A percentile compares a stretch with the other conserved stretches of the same genome.
Evolutionary conservation across 2,797 vertebrate species (phyloP).

Genomic region (Takifugu ocellatus): DNA sequence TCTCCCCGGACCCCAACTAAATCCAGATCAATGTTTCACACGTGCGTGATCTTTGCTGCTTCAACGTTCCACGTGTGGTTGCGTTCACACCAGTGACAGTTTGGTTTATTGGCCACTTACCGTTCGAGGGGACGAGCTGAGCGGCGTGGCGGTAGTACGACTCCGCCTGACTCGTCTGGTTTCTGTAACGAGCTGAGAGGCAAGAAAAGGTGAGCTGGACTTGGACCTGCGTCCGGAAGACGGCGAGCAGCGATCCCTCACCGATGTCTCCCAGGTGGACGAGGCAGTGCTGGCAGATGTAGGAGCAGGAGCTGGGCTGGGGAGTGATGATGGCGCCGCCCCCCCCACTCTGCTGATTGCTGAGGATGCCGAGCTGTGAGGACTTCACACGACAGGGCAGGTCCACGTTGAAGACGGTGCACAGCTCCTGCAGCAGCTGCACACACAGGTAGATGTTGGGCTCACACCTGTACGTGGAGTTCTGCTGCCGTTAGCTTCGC

Average conservation of each 20-base stretch:
- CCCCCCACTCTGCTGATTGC: constrained; percentile 89
- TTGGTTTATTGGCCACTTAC: constrained; percentile 58
- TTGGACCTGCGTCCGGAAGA: no score
- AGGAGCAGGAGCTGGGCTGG: constrained; percentile 97
- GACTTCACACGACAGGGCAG: constrained; percentile 95
- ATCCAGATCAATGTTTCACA: no score
- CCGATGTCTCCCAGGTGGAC: constrained; percentile 99
- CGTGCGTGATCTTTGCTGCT: no score
- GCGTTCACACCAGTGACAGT: no score
- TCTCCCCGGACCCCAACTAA: no score
- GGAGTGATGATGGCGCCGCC: constrained; percentile 91
- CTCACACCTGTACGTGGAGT: no score
- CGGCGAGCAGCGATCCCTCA: constrained; percentile 43
- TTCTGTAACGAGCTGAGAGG: constrained; percentile 91
- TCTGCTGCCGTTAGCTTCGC: no score
- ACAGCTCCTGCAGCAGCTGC: constrained; percentile 95
- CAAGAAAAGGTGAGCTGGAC: not conserved
- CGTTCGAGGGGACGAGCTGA: constrained; percentile 98
- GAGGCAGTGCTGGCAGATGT: constrained; percentile 99
- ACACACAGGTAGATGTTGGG: not conserved
- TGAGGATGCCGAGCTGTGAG: constrained; percentile 97
- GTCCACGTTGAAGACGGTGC: constrained; percentile 98
- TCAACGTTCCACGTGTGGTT: not conserved
- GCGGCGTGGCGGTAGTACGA: constrained; percentile 98
- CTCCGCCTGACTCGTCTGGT: constrained; percentile 99